A percentile compares a stretch with the other conserved stretches of the same genome.
phyloP scores from a whole-genome alignment of 2,888 invertebrate genomes.

The Lithophane socia region DNA sequence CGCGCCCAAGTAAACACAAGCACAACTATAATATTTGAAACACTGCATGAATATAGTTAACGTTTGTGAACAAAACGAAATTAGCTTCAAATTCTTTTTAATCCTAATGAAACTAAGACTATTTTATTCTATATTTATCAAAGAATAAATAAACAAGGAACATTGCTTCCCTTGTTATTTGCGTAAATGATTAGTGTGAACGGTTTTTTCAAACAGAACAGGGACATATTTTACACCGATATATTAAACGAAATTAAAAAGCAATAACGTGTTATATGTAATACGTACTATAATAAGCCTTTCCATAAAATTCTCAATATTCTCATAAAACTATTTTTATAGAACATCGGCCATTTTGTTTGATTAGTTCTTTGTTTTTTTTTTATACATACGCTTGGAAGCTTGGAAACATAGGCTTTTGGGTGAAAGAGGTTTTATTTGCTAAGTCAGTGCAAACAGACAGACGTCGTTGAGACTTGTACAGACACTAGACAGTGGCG shows the following conservation, averaged over 20 bases:
- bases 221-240: constrained; percentile 32
- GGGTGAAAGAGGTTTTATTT: neutral
- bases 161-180: constrained; percentile 61
- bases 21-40: constrained; percentile 28
- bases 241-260: constrained; percentile 23
- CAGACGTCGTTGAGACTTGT: too few species aligned
- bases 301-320: constrained; percentile 69
- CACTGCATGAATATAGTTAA: neutral
- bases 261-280: constrained; percentile 38
- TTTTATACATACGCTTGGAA: neutral
- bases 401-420: constrained; percentile 42
- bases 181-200: constrained; percentile 37
- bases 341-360: constrained; percentile 86
- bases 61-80: neutral
- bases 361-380: constrained; percentile 72
- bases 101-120: constrained; percentile 1
- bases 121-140: constrained; percentile 36
- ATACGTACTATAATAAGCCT: constrained; percentile 74
- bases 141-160: constrained; percentile 75
- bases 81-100: neutral
- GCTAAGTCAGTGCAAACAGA: too few species aligned
- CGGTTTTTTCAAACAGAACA: constrained; percentile 48
- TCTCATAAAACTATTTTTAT: constrained; percentile 76
- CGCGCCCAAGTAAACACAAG: constrained; percentile 76
- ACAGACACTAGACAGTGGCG: neutral